These are phyloP conservation scores for Alethe diademata DNA, from an alignment of 2,113 vertebrate species.

Conservation along the genomic window DNA sequence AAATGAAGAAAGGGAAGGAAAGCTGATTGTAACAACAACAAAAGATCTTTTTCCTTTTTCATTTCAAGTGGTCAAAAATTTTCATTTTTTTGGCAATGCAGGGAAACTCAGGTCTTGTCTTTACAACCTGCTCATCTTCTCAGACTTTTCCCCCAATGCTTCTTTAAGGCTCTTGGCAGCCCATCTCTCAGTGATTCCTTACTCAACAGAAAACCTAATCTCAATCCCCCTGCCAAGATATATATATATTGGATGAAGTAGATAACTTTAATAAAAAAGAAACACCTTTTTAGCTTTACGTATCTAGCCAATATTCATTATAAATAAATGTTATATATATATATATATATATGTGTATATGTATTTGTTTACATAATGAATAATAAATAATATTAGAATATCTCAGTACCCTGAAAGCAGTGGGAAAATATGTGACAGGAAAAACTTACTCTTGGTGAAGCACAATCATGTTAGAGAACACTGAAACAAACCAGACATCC, in stretches of 20 bases:
- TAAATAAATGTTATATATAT: neutral
- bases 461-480: neutral
- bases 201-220: neutral
- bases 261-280: neutral
- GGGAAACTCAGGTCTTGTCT: neutral
- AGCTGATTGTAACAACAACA: neutral
- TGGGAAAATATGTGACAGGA: neutral
- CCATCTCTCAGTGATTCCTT: neutral
- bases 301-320: neutral
- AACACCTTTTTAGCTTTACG: neutral
- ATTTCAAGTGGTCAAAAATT: neutral
- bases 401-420: neutral
- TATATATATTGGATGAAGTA: neutral
- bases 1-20: neutral
- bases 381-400: neutral
- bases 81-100: neutral
- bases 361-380: neutral
- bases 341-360: too few species aligned
- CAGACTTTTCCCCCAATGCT: neutral
- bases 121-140: neutral
- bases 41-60: neutral
- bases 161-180: neutral
- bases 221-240: neutral
- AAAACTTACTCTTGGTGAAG: neutral
- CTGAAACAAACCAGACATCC: neutral